These are phyloP conservation scores for Drosophila lini DNA, from an alignment of 1,140 invertebrate species.

Conservation along the genomic window DNA sequence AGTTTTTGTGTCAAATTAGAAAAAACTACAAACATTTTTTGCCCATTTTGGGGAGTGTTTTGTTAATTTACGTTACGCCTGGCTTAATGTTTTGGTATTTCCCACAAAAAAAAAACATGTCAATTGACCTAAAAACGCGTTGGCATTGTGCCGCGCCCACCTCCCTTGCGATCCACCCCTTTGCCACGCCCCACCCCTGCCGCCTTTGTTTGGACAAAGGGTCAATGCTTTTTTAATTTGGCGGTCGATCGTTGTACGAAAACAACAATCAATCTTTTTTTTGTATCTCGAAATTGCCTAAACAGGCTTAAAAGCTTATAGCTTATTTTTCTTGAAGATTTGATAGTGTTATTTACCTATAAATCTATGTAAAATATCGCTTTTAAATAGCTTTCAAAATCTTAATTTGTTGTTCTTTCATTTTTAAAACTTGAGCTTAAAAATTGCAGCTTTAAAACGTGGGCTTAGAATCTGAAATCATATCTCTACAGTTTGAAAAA, in stretches of 20 bases:
- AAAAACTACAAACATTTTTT: constrained; percentile 26
- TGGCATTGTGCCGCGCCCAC: constrained; percentile 17
- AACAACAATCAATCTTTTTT: not conserved
- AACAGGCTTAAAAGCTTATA: not conserved
- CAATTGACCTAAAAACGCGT: constrained; percentile 77
- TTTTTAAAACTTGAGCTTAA: not conserved
- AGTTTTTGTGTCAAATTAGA: constrained; percentile 17
- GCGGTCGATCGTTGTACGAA: constrained; percentile 31
- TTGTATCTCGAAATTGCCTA: not conserved
- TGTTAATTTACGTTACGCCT: constrained; percentile 44
- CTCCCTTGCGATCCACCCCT: constrained; percentile 1
- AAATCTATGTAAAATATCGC: not conserved
- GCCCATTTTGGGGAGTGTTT: constrained; percentile 37
- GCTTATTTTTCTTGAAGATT: too few species aligned
- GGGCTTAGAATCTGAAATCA: too few species aligned
- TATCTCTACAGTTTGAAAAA: not conserved
- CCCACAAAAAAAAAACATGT: constrained; percentile 45
- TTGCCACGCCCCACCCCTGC: constrained; percentile 2
- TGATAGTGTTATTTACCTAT: too few species aligned
- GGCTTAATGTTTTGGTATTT: constrained; percentile 59
- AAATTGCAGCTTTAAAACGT: not conserved
- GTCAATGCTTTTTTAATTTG: constrained; percentile 67
- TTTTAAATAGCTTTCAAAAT: not conserved
- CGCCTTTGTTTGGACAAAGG: constrained; percentile 51
- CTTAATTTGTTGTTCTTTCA: not conserved